phyloP scores from a whole-genome alignment of 2,797 vertebrate species.

The Amblyopsis hoosieri region DNA sequence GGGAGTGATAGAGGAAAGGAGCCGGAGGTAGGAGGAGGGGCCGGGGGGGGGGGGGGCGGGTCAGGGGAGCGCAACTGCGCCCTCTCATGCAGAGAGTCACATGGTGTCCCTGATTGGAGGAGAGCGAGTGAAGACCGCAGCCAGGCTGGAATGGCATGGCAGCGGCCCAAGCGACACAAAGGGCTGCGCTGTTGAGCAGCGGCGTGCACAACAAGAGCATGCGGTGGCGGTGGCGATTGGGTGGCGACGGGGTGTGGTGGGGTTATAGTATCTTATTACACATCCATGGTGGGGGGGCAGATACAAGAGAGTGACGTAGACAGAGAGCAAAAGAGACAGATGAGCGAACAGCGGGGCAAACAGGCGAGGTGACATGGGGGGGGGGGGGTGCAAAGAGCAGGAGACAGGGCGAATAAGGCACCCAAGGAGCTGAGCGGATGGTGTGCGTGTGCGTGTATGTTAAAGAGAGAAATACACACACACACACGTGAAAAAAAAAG shows the following conservation, averaged over 20 bases:
- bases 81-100: constrained; percentile 81
- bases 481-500: constrained; percentile 9
- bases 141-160: constrained; percentile 76
- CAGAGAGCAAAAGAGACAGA: constrained; percentile 15
- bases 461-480: constrained; percentile 34
- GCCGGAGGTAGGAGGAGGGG: neutral
- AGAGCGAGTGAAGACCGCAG: constrained; percentile 79
- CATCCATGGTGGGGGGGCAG: constrained; percentile 26
- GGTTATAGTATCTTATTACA: constrained; percentile 5
- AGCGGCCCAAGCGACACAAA: constrained; percentile 36
- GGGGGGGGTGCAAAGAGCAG: constrained; percentile 10
- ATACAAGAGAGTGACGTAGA: constrained; percentile 33
- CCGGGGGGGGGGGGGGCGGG: constrained; percentile 49
- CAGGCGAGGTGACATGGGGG: constrained; percentile 20
- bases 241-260: constrained; percentile 28
- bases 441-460: constrained; percentile 25
- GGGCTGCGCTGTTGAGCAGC: constrained; percentile 25
- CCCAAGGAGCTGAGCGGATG: constrained; percentile 51
- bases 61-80: constrained; percentile 58
- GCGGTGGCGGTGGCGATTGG: constrained; percentile 46
- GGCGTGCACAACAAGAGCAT: constrained; percentile 71
- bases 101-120: constrained; percentile 79
- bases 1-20: neutral
- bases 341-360: constrained; percentile 22
- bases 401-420: constrained; percentile 36